Conservation (phyloP, 2,888 invertebrate genomes). For the Hirtodrosophila alboralis region DNA sequence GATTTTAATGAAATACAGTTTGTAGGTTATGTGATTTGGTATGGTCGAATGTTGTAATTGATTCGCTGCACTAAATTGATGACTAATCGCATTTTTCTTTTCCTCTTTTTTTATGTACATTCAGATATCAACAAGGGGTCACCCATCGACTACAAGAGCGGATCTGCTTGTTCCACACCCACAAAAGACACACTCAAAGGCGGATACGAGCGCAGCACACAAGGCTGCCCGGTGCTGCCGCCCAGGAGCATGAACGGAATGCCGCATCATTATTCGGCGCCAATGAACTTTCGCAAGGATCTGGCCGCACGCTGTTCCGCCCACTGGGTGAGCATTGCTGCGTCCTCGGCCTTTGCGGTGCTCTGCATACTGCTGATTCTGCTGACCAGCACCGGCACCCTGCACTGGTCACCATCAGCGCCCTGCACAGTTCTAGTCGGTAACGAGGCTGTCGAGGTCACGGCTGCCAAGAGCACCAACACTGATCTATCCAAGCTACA, state of each 20-base stretch:
- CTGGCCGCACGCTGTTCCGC: slow-evolving; percentile 94
- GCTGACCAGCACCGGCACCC: slow-evolving; percentile 93
- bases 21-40: slow-evolving; percentile 13
- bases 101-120: slow-evolving; percentile 81
- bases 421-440: slow-evolving; percentile 93
- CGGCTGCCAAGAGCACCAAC: slow-evolving; percentile 89
- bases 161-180: slow-evolving; percentile 94
- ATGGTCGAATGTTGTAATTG: slow-evolving; percentile 46
- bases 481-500: slow-evolving; percentile 89
- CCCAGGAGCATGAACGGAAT: slow-evolving; percentile 87
- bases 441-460: slow-evolving; percentile 89
- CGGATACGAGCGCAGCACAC: slow-evolving; percentile 86
- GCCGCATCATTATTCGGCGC: slow-evolving; percentile 90
- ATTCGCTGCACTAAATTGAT: slow-evolving; percentile 34
- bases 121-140: slow-evolving; percentile 95
- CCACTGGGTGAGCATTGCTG: slow-evolving; percentile 95
- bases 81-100: slow-evolving; percentile 23
- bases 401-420: slow-evolving; percentile 93
- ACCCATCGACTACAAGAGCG: slow-evolving; percentile 94
- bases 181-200: slow-evolving; percentile 88
- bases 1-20: slow-evolving; percentile 48
- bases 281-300: slow-evolving; percentile 95
- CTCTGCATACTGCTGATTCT: slow-evolving; percentile 93
- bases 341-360: slow-evolving; percentile 92
- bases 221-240: slow-evolving; percentile 89